phyloP scores from a whole-genome alignment of 2,888 invertebrate species.

The Polydrusus pterygomalis region DNA sequence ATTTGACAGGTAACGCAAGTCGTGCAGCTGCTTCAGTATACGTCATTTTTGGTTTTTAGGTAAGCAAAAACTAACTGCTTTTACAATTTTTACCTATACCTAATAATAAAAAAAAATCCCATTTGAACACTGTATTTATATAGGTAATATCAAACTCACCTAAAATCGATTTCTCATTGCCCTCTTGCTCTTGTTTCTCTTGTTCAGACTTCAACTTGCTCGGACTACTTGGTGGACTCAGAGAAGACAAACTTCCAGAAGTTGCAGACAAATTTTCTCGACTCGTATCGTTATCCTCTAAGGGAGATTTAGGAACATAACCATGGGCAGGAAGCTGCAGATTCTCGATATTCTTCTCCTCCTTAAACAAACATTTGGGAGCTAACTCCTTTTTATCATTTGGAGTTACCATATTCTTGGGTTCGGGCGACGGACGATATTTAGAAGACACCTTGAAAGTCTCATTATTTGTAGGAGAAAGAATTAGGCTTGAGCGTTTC shows the following conservation, averaged over 20 bases:
- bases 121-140: too few species aligned
- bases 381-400: conserved; percentile 51
- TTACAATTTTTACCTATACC: too few species aligned
- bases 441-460: conserved; percentile 34
- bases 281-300: conserved; percentile 68
- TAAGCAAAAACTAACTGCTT: too few species aligned
- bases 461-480: conserved; percentile 40
- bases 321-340: conserved; percentile 60
- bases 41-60: too few species aligned
- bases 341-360: conserved; percentile 58
- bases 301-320: conserved; percentile 71
- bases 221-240: conserved; percentile 72
- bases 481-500: conserved; percentile 53
- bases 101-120: too few species aligned
- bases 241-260: conserved; percentile 70
- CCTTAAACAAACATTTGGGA: conserved; percentile 61
- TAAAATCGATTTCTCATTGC: conserved; percentile 73
- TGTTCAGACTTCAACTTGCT: conserved; percentile 67
- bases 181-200: conserved; percentile 76
- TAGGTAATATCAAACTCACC: too few species aligned
- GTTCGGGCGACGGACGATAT: conserved; percentile 29
- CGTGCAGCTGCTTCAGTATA: too few species aligned
- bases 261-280: conserved; percentile 70
- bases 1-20: too few species aligned
- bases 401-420: conserved; percentile 27